Conservation (phyloP, 2,888 invertebrate genomes). For the Mantis religiosa region DNA sequence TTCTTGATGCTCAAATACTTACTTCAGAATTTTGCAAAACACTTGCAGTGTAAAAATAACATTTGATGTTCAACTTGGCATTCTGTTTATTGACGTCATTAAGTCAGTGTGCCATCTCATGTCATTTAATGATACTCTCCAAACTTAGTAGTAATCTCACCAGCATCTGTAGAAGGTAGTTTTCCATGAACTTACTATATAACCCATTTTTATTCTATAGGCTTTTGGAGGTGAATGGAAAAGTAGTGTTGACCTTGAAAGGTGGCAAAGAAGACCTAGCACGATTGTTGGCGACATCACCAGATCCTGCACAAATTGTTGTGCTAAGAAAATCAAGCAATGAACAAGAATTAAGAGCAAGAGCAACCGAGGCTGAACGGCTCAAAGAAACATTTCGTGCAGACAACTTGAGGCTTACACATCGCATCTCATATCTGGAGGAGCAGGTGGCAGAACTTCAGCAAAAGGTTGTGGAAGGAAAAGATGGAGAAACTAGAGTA, state of each 20-base stretch:
- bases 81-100: too few relatives aligned
- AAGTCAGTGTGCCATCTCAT: too few relatives aligned
- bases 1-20: too few relatives aligned
- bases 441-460: conserved; percentile 67
- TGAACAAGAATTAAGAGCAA: conserved; percentile 52
- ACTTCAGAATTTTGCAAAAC: too few relatives aligned
- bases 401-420: conserved; percentile 79
- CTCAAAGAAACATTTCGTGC: conserved; percentile 61
- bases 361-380: conserved; percentile 60
- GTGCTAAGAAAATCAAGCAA: conserved; percentile 50
- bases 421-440: conserved; percentile 84
- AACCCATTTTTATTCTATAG: conserved; percentile 43
- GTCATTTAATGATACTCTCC: too few relatives aligned
- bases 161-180: too few relatives aligned
- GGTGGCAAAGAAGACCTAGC: conserved; percentile 67
- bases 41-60: too few relatives aligned
- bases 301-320: conserved; percentile 61
- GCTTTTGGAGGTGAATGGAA: conserved; percentile 78
- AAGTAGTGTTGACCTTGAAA: conserved; percentile 55
- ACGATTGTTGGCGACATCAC: conserved; percentile 58
- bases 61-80: too few relatives aligned
- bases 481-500: conserved; percentile 39
- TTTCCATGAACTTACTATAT: too few relatives aligned
- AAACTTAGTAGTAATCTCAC: too few relatives aligned
- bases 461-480: conserved; percentile 11